Evolutionary conservation across 2,888 invertebrate species (phyloP).

Genomic region (Diplolepis rosae): DNA sequence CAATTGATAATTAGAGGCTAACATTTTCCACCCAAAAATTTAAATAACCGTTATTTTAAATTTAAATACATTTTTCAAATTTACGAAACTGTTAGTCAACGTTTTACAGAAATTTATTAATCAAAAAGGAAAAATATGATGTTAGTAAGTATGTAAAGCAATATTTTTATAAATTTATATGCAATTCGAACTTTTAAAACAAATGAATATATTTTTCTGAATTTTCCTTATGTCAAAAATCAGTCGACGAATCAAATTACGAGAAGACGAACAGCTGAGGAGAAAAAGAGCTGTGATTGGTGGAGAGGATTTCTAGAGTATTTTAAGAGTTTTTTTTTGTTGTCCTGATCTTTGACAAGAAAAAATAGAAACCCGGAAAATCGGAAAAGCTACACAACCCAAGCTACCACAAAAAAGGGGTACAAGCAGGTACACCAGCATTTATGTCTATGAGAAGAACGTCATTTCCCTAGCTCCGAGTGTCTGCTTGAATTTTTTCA

Average conservation of each 20-base stretch:
- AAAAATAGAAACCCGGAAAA: constrained; percentile 8
- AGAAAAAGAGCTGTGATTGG: background rate
- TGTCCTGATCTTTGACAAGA: background rate
- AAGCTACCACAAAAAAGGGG: no score
- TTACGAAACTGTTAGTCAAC: no score
- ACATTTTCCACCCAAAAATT: background rate
- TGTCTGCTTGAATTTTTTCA: background rate
- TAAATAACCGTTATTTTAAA: background rate
- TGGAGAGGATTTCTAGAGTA: background rate
- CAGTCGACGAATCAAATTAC: background rate
- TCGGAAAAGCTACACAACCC: background rate
- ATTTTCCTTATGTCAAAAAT: no score
- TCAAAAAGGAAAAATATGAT: no score
- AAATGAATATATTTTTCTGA: no score
- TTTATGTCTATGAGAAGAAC: background rate
- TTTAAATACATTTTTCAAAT: no score
- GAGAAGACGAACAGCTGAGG: background rate
- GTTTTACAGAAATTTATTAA: no score
- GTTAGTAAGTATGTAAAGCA: no score
- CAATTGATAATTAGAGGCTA: constrained; percentile 1
- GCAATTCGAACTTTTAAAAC: no score
- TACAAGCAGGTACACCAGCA: background rate
- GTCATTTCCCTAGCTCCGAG: constrained; percentile 3
- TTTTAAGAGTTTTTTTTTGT: background rate
- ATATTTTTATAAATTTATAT: no score